Percentiles rank a stretch among this genome's conserved stretches.
These are phyloP conservation scores for Acanthacorydalis orientalis DNA, from an alignment of 2,888 invertebrate genomes.

Conservation along the genomic window DNA sequence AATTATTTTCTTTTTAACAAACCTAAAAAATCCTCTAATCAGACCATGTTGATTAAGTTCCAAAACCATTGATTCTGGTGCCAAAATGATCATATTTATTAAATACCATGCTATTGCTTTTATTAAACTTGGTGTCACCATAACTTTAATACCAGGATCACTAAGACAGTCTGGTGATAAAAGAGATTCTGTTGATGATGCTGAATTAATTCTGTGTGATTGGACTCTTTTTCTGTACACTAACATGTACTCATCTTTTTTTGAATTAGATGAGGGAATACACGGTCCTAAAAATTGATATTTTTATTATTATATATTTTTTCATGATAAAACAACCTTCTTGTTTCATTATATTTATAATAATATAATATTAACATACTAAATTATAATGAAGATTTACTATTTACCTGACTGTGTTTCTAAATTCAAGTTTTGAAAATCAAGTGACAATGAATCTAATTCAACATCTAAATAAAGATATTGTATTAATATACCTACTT, in stretches of 20 bases:
- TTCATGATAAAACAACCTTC: too few species aligned
- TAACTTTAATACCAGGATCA: conserved; percentile 11
- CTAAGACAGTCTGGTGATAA: not conserved
- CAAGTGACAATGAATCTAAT: not conserved
- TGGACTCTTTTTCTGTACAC: not conserved
- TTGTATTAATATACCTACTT: conserved; percentile 4
- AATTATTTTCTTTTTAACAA: conserved; percentile 10
- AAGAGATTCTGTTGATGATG: not conserved
- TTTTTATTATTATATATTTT: not conserved
- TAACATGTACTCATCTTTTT: not conserved
- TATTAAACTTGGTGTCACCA: conserved; percentile 29
- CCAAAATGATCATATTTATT: conserved; percentile 26
- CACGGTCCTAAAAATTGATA: not conserved
- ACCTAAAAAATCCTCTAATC: conserved; percentile 31
- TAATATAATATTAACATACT: too few species aligned
- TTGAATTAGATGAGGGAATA: too few species aligned
- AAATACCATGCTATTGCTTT: conserved; percentile 26
- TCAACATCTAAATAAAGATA: conserved; percentile 5
- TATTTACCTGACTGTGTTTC: not conserved
- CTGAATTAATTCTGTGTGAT: not conserved
- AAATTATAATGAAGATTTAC: not conserved
- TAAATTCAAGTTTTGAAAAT: conserved; percentile 13
- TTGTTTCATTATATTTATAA: too few species aligned
- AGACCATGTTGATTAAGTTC: conserved; percentile 28
- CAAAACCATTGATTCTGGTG: conserved; percentile 22